phyloP scores from a whole-genome alignment of 2,888 invertebrate species.

The Eledone cirrhosa region DNA sequence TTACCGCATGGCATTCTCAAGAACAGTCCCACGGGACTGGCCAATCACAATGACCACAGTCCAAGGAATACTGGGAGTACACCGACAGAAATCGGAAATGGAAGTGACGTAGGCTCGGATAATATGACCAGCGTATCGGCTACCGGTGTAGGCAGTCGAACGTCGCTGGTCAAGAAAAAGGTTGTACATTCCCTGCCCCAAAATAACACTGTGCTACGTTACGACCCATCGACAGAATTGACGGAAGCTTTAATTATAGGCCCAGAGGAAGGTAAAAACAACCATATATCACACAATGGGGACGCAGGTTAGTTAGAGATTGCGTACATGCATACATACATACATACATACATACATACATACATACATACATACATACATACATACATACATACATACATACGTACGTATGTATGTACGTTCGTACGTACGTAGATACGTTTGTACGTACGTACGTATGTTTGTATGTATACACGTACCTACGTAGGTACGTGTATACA shows the following conservation, averaged over 20 bases:
- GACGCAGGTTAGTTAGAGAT: conserved; percentile 24
- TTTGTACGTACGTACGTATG: too few species aligned
- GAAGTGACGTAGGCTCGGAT: conserved; percentile 22
- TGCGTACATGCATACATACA: not conserved
- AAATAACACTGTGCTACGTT: conserved; percentile 22
- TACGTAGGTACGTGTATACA: too few species aligned
- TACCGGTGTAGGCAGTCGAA: conserved; percentile 14
- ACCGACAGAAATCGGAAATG: conserved; percentile 2
- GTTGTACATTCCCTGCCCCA: conserved; percentile 20
- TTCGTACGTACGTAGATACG: not conserved
- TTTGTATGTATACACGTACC: too few species aligned
- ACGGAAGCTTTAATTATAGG: conserved; percentile 3
- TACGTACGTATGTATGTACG: not conserved
- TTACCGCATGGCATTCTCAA: conserved; percentile 26
- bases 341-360: not conserved
- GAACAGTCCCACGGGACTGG: not conserved
- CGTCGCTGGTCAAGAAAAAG: not conserved
- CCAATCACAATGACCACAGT: not conserved
- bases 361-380: not conserved
- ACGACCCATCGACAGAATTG: conserved; percentile 21
- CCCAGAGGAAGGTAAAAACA: not conserved
- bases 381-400: not conserved
- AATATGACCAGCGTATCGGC: conserved; percentile 25
- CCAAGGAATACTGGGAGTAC: conserved; percentile 10
- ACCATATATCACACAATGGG: not conserved